phyloP scores from a whole-genome alignment of 1,140 invertebrate genomes.

The Panonychus citri region DNA sequence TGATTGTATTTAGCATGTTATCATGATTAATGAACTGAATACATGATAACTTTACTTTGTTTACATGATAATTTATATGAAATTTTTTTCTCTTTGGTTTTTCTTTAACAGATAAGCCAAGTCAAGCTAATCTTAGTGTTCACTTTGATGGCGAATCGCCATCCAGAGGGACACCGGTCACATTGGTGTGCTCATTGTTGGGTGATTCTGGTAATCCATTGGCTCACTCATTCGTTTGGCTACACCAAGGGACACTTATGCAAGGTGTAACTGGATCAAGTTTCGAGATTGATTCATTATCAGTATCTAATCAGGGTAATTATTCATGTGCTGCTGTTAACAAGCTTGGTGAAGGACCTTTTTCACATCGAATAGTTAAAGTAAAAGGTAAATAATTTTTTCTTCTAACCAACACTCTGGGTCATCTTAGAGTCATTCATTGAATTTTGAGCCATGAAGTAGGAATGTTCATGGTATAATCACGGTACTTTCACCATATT shows the following conservation, averaged over 20 bases:
- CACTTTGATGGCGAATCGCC: conserved; percentile 5
- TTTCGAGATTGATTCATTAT: not conserved
- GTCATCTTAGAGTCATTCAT: too few relatives aligned
- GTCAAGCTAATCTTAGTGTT: conserved; percentile 18
- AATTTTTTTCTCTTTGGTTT: too few relatives aligned
- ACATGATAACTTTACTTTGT: too few relatives aligned
- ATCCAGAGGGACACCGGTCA: conserved; percentile 44
- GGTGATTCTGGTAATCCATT: conserved; percentile 47
- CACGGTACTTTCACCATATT: too few relatives aligned
- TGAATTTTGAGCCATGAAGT: too few relatives aligned
- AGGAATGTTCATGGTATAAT: too few relatives aligned
- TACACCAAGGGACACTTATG: conserved; percentile 7
- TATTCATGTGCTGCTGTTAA: conserved; percentile 64
- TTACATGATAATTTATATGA: too few relatives aligned
- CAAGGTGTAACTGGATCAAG: not conserved
- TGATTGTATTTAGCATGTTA: too few relatives aligned
- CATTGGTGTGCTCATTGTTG: conserved; percentile 51
- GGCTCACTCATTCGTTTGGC: conserved; percentile 23
- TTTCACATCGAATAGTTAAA: conserved; percentile 43
- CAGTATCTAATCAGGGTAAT: conserved; percentile 50
- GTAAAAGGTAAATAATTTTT: conserved; percentile 40
- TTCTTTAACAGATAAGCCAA: conserved; percentile 35
- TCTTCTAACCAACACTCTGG: too few relatives aligned
- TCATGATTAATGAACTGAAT: too few relatives aligned
- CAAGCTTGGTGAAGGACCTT: conserved; percentile 47